Evolutionary conservation across 2,797 vertebrate genomes (phyloP).

Genomic region (Cyprinella venusta): DNA sequence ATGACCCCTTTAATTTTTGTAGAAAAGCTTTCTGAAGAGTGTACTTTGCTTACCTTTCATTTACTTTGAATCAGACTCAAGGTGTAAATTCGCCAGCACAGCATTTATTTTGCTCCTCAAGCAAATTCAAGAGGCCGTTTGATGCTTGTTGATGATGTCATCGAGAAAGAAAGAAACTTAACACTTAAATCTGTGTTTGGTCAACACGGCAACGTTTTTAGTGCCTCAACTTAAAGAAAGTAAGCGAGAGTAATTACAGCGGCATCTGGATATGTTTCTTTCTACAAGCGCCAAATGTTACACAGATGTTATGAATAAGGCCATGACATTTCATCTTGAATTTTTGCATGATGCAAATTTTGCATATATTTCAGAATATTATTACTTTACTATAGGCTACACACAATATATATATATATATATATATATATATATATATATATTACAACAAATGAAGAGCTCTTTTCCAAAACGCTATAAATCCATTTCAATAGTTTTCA

Average conservation of each 20-base stretch:
- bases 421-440: no score
- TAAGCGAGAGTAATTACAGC: slow-evolving; percentile 44
- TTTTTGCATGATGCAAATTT: background rate
- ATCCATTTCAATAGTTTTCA: no score
- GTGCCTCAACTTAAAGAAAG: slow-evolving; percentile 37
- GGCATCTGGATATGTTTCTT: slow-evolving; percentile 49
- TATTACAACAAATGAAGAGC: no score
- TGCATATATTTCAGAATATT: background rate
- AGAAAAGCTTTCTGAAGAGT: slow-evolving; percentile 24
- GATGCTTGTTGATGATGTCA: slow-evolving; percentile 25
- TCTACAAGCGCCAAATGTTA: slow-evolving; percentile 35
- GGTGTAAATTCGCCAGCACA: slow-evolving; percentile 12
- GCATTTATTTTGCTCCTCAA: slow-evolving; percentile 29
- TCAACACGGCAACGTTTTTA: slow-evolving; percentile 48
- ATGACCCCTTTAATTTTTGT: background rate
- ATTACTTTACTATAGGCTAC: background rate
- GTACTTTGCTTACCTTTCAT: slow-evolving; percentile 26
- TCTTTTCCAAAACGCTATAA: no score
- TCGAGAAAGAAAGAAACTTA: slow-evolving; percentile 45
- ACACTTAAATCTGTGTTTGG: slow-evolving; percentile 51
- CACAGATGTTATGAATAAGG: slow-evolving; percentile 42
- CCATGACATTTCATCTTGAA: background rate
- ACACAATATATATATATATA: no score
- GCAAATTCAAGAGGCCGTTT: slow-evolving; percentile 33
- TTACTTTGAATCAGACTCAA: slow-evolving; percentile 17